Base-by-base conservation (phyloP, 2,888 invertebrate genomes). In the Pocota personata region DNA sequence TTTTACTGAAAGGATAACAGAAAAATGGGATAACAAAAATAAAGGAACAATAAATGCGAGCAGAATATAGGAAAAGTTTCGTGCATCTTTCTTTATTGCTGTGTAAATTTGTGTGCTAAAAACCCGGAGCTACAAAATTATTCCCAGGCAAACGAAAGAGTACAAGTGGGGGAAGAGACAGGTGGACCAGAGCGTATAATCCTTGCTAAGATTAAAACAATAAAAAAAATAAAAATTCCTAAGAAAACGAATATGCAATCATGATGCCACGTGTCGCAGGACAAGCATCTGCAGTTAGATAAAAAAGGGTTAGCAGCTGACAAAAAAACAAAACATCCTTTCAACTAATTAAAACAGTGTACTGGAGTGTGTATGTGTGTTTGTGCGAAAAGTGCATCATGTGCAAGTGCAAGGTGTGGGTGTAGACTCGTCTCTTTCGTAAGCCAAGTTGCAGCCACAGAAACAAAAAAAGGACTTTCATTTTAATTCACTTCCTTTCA, bases 291-390 rank as follows among this genome's bases (percentile, higher is more conserved):
- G 50, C 21, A 19, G 30, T 0, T 8, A 3, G 32, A 37, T 14
- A 32, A 67, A 62, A 27, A 73, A 48, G 52, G 73, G 69, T 24
- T 24, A 21, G 6, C 2, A 24, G 2, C 24, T 4, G 24, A 43
- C 62, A 24, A 30, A 55, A 67, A 30, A 62, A 60, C 35, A 62
- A 60, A 62, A 78, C 24, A 64, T 84, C 79, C 69, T 75, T 69
- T 71, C 50, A 50, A 84, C 84, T 84, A 79, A 84, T 80, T 84
- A 79, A 84, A 79, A 75, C 69, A 69, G 69, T 69, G 24, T 50
- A 64, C 67, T 27, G 7, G 5, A 37, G 43, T 43, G 6, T 77
- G 48, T 16, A 6, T 32, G n/a, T 14, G 12, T 72, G 52, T 50
- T 2, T 3, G 50, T 21, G 19, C 7, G 24, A 66, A n/a, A 46